Evolutionary conservation across 2,113 vertebrate species (phyloP), one percentile per base, ranked within the genome.

Genomic region (Pollimyrus isidori): DNA sequence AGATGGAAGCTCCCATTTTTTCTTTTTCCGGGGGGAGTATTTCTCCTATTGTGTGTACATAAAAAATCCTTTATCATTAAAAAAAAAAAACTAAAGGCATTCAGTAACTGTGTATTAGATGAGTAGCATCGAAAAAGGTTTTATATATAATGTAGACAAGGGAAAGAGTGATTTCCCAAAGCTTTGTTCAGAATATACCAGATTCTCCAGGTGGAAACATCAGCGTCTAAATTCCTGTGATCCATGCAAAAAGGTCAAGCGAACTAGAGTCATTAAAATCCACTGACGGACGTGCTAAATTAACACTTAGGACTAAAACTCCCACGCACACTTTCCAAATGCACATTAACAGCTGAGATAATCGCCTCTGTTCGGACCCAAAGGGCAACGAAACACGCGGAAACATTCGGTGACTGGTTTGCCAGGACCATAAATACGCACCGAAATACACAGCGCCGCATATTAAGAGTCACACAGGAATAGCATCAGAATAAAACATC

Each of bases 261-360:
- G 91, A 93, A 92, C 92, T 90, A 91, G 89, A 90, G 92, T 95
- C 94, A 96, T 95, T 95, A 95, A 95, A 94, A 95, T 92, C 92
- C 92, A 95, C 94, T 91, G 93, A 92, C 94, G 94, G 94, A 93
- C 94, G 93, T 92, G 50, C 1, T 87, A 50, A 87, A 87, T 87
- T 87, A 58, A 87, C 26, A 53, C 91, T 92, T 91, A 90, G 92
- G 88, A 91, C 87, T 92, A 89, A 89, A 49, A 80, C 89, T 95
- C 94, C 92, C 94, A 95, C 94, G 91, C 95, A 93, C 91, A 94
- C 95, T 94, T 90, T 87, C 91, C 90, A 82, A 90, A 89, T 91
- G 91, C 92, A 58, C 76, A 92, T 90, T 92, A 65, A 91, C 91
- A 89, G 7, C 50, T 30, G 49, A 87, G 86, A 52, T 87, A 87